These are phyloP conservation scores for Gymnorhina tibicen DNA, from an alignment of 2,113 vertebrate genomes.

Conservation along the genomic window DNA sequence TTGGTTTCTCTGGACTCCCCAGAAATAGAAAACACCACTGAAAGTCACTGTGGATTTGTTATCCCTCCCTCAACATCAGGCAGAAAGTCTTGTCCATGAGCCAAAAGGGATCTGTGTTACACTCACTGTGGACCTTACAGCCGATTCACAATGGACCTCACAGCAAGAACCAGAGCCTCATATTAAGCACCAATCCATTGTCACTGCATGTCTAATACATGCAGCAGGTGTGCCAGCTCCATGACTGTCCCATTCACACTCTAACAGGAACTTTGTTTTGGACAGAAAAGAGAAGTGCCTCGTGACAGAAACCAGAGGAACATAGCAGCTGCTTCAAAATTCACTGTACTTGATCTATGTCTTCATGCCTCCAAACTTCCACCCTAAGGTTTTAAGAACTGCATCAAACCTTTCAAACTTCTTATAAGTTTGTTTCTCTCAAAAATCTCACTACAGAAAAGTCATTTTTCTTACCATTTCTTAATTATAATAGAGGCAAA, in stretches of 20 bases:
- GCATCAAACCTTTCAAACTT: neutral
- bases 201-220: neutral
- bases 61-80: neutral
- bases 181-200: neutral
- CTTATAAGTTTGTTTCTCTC: neutral
- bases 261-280: neutral
- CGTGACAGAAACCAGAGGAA: neutral
- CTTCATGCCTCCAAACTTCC: neutral
- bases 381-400: neutral
- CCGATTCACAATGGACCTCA: neutral
- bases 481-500: neutral
- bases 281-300: neutral
- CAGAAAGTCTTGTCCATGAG: neutral
- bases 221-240: neutral
- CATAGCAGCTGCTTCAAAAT: neutral
- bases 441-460: neutral
- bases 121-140: neutral
- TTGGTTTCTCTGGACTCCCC: neutral
- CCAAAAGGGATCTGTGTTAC: neutral
- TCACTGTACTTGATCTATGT: neutral
- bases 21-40: slow-evolving; percentile 10
- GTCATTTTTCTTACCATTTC: neutral
- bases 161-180: neutral
- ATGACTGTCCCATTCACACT: neutral
- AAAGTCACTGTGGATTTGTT: neutral